These are phyloP conservation scores for Diprion similis DNA, from an alignment of 1,140 invertebrate genomes.

Conservation along the genomic window DNA sequence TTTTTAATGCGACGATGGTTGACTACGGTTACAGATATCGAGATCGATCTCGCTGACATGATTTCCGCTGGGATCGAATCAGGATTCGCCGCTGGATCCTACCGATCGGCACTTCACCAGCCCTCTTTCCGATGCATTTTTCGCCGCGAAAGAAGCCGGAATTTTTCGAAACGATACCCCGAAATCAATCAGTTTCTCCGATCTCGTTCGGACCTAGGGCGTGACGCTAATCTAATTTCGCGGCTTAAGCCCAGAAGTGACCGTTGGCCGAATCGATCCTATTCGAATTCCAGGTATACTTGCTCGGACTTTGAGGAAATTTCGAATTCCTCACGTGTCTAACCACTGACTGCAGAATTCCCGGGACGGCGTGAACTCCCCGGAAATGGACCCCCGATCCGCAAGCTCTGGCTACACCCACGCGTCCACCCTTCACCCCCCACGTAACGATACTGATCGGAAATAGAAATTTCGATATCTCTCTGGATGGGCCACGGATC, in stretches of 20 bases:
- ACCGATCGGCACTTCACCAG: too few species aligned
- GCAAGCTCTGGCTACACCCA: neutral
- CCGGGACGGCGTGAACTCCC: neutral
- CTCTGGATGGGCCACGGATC: neutral
- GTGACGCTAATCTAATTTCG: conserved; percentile 2
- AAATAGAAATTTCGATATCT: conserved; percentile 4
- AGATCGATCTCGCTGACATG: neutral
- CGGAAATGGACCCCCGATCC: neutral
- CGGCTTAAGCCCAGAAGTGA: neutral
- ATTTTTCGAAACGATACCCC: too few species aligned
- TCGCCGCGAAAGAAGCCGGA: too few species aligned
- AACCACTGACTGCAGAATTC: neutral
- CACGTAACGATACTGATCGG: neutral
- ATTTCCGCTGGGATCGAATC: neutral
- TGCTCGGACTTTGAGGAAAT: neutral
- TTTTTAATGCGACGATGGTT: neutral
- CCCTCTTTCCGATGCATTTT: too few species aligned
- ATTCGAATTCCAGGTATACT: neutral
- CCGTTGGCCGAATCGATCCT: neutral
- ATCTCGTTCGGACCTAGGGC: neutral
- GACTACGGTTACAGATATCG: neutral
- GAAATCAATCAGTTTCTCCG: too few species aligned
- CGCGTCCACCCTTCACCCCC: neutral
- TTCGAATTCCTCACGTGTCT: neutral
- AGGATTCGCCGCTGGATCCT: neutral